These are phyloP conservation scores for Diploptera punctata DNA, from an alignment of 2,888 invertebrate genomes.

Conservation along the genomic window DNA sequence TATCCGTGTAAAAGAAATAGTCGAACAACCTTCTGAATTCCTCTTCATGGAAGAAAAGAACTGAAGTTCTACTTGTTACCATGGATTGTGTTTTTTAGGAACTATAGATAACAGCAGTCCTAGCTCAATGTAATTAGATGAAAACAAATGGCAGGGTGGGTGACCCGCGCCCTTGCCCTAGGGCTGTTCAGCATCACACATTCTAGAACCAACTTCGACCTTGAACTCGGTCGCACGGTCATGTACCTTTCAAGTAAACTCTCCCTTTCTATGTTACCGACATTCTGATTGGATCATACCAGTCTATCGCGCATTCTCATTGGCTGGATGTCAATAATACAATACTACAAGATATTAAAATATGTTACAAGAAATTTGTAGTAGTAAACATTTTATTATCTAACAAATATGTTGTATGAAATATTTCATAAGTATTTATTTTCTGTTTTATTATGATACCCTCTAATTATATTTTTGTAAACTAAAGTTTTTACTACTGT, in stretches of 20 bases:
- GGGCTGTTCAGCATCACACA: not conserved
- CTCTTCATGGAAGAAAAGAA: too few species aligned
- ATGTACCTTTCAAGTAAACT: constrained; percentile 13
- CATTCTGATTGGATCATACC: not conserved
- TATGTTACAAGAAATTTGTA: not conserved
- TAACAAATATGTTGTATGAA: not conserved
- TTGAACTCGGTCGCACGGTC: not conserved
- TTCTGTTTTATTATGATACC: too few species aligned
- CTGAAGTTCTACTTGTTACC: too few species aligned
- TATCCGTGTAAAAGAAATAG: too few species aligned
- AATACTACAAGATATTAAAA: not conserved
- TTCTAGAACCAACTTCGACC: not conserved
- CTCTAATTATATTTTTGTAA: too few species aligned
- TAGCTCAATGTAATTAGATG: too few species aligned
- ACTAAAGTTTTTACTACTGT: too few species aligned
- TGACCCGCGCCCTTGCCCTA: constrained; percentile 9
- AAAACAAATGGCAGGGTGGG: too few species aligned
- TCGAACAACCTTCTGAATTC: too few species aligned
- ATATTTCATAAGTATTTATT: too few species aligned
- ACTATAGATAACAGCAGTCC: too few species aligned
- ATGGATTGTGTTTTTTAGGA: too few species aligned
- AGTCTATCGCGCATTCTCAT: not conserved
- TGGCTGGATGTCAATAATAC: not conserved
- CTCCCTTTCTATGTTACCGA: not conserved
- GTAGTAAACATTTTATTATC: constrained; percentile 1